These are phyloP conservation scores for Calliopum simillimum DNA, from an alignment of 2,888 invertebrate genomes.

Conservation along the genomic window DNA sequence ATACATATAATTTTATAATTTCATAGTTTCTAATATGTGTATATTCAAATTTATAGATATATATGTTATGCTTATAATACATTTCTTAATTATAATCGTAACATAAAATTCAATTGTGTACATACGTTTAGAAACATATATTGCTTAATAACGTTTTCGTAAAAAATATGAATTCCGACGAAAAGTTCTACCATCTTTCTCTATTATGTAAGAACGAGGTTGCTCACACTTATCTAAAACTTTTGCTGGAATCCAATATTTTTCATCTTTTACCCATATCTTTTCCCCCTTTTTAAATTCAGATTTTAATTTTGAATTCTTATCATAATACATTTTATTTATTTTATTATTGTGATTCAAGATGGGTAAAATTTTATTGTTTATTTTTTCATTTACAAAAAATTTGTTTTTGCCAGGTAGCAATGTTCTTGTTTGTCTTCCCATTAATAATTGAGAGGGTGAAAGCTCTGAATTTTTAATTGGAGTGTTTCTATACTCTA, in stretches of 20 bases:
- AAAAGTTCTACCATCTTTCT: conserved; percentile 25
- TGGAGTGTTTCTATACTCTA: conserved; percentile 42
- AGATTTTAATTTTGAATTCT: conserved; percentile 6
- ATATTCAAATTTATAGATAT: no score
- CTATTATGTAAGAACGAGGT: conserved; percentile 34
- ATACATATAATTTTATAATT: no score
- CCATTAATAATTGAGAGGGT: conserved; percentile 38
- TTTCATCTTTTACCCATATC: conserved; percentile 36
- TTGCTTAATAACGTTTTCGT: no score
- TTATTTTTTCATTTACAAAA: conserved; percentile 27
- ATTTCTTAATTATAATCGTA: no score
- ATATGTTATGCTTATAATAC: no score
- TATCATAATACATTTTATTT: conserved; percentile 38
- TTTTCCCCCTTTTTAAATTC: conserved; percentile 34
- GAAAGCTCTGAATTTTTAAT: conserved; percentile 39
- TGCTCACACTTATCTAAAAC: conserved; percentile 3
- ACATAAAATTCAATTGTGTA: no score
- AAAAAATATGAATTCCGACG: neutral
- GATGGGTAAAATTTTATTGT: conserved; percentile 25
- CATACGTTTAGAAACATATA: no score
- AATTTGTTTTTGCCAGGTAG: conserved; percentile 37
- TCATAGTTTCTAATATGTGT: no score
- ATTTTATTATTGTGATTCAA: conserved; percentile 29
- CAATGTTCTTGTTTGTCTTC: conserved; percentile 39
- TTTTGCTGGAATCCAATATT: conserved; percentile 21